Percentiles rank a stretch among this genome's conserved stretches.
Evolutionary conservation across 2,113 vertebrate genomes (phyloP).

Genomic region (Ailurus styani): DNA sequence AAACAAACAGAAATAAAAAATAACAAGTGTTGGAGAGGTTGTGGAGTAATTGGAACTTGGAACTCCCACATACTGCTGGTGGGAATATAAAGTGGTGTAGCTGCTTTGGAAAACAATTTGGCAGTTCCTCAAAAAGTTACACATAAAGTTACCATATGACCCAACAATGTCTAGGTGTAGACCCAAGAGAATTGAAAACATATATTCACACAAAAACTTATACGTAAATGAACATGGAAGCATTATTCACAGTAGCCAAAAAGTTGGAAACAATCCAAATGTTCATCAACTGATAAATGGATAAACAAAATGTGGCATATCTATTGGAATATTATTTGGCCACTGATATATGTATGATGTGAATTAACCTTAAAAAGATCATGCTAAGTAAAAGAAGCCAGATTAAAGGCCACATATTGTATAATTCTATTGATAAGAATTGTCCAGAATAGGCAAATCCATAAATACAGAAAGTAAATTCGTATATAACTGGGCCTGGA

Average conservation of each 20-base stretch:
- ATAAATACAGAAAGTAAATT: neutral
- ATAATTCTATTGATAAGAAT: neutral
- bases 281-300: neutral
- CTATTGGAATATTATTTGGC: neutral
- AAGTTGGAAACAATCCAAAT: neutral
- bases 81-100: neutral
- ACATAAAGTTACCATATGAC: neutral
- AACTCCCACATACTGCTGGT: neutral
- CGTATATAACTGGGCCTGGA: neutral
- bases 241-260: neutral
- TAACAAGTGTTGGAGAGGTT: neutral
- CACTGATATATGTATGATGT: neutral
- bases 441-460: neutral
- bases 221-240: neutral
- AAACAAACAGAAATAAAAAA: neutral
- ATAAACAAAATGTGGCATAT: neutral
- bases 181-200: neutral
- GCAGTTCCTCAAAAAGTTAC: neutral
- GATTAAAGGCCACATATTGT: neutral
- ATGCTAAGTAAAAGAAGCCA: neutral
- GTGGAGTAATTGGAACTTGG: neutral
- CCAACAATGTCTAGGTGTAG: neutral
- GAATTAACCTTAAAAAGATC: neutral
- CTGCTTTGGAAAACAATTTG: neutral
- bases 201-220: neutral